Percentiles rank a stretch among this genome's conserved stretches.
Conservation (phyloP, 1,140 invertebrate species). For the Leptopilina boulardi region DNA sequence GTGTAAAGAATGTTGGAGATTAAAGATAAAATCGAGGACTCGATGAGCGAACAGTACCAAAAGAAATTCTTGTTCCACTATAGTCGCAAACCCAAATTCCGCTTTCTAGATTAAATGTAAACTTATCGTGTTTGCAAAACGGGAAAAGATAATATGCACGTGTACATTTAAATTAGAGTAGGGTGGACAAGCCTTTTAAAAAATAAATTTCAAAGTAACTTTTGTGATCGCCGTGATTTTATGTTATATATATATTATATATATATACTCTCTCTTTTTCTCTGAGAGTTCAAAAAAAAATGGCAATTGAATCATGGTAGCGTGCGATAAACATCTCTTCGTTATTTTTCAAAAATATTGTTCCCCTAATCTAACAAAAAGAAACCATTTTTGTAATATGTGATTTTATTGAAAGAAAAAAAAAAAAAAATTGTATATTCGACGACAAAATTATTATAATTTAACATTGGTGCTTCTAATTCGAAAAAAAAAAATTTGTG, state of each 20-base stretch:
- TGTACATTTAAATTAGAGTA: slow-evolving; percentile 33
- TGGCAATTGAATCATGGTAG: slow-evolving; percentile 16
- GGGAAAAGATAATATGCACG: slow-evolving; percentile 10
- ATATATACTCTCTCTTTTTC: no score
- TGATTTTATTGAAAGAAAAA: no score
- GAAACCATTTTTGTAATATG: no score
- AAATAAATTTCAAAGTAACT: slow-evolving; percentile 3
- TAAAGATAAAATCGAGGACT: slow-evolving; percentile 51
- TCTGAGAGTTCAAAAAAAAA: slow-evolving; percentile 3
- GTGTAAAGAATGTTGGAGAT: slow-evolving; percentile 3
- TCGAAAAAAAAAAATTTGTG: not conserved
- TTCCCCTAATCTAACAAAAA: not conserved
- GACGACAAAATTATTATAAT: not conserved
- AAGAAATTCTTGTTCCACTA: slow-evolving; percentile 59
- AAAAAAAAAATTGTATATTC: not conserved
- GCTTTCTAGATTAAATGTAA: slow-evolving; percentile 28
- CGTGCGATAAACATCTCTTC: not conserved
- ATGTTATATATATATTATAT: not conserved
- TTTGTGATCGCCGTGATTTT: slow-evolving; percentile 33
- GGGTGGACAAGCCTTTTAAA: slow-evolving; percentile 28
- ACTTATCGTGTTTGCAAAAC: slow-evolving; percentile 22
- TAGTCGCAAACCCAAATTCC: slow-evolving; percentile 26
- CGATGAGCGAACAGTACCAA: slow-evolving; percentile 61
- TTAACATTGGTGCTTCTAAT: slow-evolving; percentile 15
- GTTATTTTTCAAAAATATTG: slow-evolving; percentile 17